phyloP scores from a whole-genome alignment of 1,140 invertebrate genomes.

The Oncopodura yosiiana region DNA sequence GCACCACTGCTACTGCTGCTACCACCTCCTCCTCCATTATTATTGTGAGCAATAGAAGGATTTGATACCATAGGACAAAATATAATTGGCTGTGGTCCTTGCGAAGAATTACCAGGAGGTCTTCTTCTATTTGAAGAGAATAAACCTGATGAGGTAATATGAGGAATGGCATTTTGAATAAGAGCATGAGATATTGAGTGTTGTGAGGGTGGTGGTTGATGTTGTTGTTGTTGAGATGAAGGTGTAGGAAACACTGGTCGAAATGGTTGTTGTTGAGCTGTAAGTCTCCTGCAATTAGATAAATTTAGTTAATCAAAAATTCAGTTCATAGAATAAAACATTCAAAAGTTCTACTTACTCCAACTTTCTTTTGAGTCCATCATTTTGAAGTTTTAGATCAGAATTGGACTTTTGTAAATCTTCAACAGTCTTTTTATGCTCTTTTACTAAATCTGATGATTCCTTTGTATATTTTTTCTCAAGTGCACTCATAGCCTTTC shows the following conservation, averaged over 20 bases:
- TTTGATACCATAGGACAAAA: slow-evolving; percentile 1
- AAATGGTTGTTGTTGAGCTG: slow-evolving; percentile 20
- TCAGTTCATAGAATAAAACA: background rate
- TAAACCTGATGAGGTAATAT: too few relatives aligned
- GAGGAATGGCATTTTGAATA: too few relatives aligned
- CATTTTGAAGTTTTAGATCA: slow-evolving; percentile 22
- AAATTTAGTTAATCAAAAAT: background rate
- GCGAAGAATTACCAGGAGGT: too few relatives aligned
- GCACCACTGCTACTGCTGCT: too few relatives aligned
- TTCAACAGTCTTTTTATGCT: slow-evolving; percentile 14
- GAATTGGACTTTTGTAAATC: slow-evolving; percentile 18
- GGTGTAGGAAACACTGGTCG: slow-evolving; percentile 23
- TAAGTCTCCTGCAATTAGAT: slow-evolving; percentile 12
- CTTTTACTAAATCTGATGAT: slow-evolving; percentile 16
- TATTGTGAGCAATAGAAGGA: too few relatives aligned
- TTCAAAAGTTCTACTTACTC: slow-evolving; percentile 15
- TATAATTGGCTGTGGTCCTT: too few relatives aligned
- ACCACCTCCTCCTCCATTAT: too few relatives aligned
- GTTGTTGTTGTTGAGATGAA: slow-evolving; percentile 1
- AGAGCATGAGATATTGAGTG: too few relatives aligned
- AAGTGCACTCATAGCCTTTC: slow-evolving; percentile 22
- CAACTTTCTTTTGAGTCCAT: slow-evolving; percentile 19
- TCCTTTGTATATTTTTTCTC: slow-evolving; percentile 22
- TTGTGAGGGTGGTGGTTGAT: slow-evolving; percentile 2
- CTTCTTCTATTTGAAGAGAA: too few relatives aligned